phyloP scores from a whole-genome alignment of 2,888 invertebrate genomes.

The Alsophila aescularia region DNA sequence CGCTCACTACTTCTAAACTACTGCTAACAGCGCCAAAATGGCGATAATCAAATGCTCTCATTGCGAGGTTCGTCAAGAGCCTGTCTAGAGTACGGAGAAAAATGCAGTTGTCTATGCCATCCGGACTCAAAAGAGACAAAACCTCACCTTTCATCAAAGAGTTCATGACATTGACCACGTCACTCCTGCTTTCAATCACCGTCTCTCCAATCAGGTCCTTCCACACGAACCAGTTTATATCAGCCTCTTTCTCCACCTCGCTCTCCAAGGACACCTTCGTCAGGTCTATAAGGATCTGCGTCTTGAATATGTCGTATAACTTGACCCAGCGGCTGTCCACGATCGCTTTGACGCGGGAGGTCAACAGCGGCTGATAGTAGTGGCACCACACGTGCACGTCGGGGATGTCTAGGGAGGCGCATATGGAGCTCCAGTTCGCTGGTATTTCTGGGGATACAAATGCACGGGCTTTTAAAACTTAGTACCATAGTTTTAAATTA shows the following conservation, averaged over 20 bases:
- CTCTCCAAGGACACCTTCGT: constrained; percentile 72
- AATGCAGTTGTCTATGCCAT: too few relatives aligned
- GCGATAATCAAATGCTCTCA: too few relatives aligned
- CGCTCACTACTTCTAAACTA: too few relatives aligned
- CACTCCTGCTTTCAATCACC: constrained; percentile 71
- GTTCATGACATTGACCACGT: constrained; percentile 78
- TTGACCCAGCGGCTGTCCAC: constrained; percentile 77
- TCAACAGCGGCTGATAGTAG: constrained; percentile 89
- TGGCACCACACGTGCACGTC: constrained; percentile 87
- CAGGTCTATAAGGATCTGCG: constrained; percentile 68
- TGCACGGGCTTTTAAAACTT: too few relatives aligned
- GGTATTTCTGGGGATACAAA: constrained; percentile 85
- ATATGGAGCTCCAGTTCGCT: constrained; percentile 86
- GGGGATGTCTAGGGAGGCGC: constrained; percentile 83
- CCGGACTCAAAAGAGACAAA: too few relatives aligned
- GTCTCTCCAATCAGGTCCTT: constrained; percentile 86
- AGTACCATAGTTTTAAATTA: too few relatives aligned
- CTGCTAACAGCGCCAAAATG: too few relatives aligned
- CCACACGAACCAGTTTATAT: constrained; percentile 90
- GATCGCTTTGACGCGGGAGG: constrained; percentile 87
- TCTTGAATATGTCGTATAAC: constrained; percentile 68
- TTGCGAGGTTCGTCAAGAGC: too few relatives aligned
- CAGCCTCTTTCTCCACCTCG: constrained; percentile 83
- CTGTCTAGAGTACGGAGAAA: too few relatives aligned
- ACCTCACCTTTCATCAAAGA: constrained; percentile 76